Evolutionary conservation across 2,888 invertebrate genomes (phyloP).

Genomic region (Oligia latruncula): DNA sequence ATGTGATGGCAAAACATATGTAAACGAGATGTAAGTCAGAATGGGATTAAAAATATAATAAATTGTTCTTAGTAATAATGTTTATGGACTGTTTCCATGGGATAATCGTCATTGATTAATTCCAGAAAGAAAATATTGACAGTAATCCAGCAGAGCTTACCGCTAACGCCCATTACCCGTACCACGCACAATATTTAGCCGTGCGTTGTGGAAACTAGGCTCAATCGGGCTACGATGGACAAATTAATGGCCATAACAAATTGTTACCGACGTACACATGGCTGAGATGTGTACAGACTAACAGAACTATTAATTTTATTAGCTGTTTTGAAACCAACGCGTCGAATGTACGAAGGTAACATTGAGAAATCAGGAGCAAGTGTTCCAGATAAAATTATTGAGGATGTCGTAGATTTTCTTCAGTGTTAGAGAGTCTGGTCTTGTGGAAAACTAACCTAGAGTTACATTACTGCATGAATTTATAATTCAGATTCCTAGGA

Average conservation of each 20-base stretch:
- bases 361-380: slow-evolving; percentile 49
- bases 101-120: background rate
- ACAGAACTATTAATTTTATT: slow-evolving; percentile 73
- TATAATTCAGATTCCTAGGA: background rate
- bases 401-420: slow-evolving; percentile 33
- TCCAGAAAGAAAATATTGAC: background rate
- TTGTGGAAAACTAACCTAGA: background rate
- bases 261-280: slow-evolving; percentile 72
- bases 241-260: slow-evolving; percentile 80
- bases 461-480: background rate
- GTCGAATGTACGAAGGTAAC: slow-evolving; percentile 44
- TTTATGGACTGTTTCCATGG: background rate
- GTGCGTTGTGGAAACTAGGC: slow-evolving; percentile 76
- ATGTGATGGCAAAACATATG: too few relatives aligned
- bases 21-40: too few relatives aligned
- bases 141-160: background rate
- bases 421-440: background rate
- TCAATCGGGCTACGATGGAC: slow-evolving; percentile 71
- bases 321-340: slow-evolving; percentile 69
- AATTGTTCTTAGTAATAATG: background rate
- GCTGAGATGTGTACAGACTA: slow-evolving; percentile 68
- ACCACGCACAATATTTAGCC: slow-evolving; percentile 68
- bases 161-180: slow-evolving; percentile 54
- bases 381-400: slow-evolving; percentile 50
- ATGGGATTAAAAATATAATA: background rate